Conservation (phyloP, 2,113 vertebrate genomes). For the Hylia prasina region DNA sequence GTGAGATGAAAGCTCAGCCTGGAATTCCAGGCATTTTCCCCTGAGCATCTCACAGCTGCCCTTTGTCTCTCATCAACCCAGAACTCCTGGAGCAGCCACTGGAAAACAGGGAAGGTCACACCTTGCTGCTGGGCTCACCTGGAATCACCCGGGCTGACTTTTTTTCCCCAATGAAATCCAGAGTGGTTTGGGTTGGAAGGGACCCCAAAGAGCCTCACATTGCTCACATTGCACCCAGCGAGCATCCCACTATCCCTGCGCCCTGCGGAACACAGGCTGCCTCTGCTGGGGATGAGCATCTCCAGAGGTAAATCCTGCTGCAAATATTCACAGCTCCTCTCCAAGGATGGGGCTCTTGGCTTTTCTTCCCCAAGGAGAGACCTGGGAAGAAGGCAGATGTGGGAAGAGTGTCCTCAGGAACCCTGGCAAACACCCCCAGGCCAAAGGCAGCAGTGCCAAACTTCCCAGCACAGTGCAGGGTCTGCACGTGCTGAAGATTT, state of each 20-base stretch:
- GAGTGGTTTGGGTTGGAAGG: neutral
- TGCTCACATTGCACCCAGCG: accelerated
- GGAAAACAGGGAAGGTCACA: accelerated
- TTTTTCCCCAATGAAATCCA: neutral
- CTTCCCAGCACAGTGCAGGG: accelerated
- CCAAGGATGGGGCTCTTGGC: neutral
- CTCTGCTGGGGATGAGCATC: accelerated
- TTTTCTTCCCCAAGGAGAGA: neutral
- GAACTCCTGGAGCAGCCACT: accelerated
- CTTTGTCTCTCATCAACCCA: accelerated
- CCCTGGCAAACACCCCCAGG: neutral
- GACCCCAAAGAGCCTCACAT: neutral
- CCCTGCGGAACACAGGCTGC: neutral
- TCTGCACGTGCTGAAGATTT: neutral
- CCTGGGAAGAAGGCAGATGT: neutral
- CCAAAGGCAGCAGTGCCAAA: neutral
- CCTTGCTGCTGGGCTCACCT: neutral
- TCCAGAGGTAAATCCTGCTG: neutral
- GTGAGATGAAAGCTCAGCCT: neutral
- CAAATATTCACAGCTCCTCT: neutral
- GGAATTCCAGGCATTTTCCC: neutral
- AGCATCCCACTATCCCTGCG: neutral
- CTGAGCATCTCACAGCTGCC: neutral
- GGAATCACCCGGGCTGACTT: accelerated
- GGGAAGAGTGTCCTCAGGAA: accelerated